Evolutionary conservation across 2,797 vertebrate species (phyloP), one percentile per base, ranked within the genome.

Genomic region (Poliocrania exsul): DNA sequence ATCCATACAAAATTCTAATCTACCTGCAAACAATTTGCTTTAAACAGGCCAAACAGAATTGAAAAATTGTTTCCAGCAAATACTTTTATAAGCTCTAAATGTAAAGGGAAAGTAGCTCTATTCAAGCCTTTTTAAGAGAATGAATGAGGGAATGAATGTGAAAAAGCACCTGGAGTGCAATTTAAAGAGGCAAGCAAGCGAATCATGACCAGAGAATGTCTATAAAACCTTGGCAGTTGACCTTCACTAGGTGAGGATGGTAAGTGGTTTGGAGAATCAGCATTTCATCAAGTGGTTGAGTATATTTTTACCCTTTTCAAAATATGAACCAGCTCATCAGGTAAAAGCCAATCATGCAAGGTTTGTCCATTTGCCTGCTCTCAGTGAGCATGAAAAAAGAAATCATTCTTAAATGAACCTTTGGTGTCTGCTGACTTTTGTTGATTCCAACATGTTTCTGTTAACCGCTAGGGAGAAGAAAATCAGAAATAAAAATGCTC

Each of bases 211-310:
- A 71, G 46, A 94, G 66, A 79, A 62, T 91, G 58, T 62, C 84
- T 95, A 70, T 96, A 61, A 95, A 93, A 90, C 90, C 89, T 94
- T 97, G 92, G 64, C 91, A 97, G 97, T 88, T 97, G 97, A 96
- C 94, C 88, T 97, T 97, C 89, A 81, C 42, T 93, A 73, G 74
- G 56, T 95, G 88, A 95, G 71, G 77, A 96, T 79, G 44, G 57
- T 90, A 70, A 97, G 91, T 61, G 80, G 33, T 91, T 96, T 97
- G 82, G 70, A 95, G 66, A 94, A 93, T 80, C 71, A 92, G 44
- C 86, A 75, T 64, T 96, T 87, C 60, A 91, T 92, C 85, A 85
- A 94, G 84, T 71, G 86, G 80, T 57, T 87, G 89, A 96, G 86
- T 86, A 82, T 88, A 88, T 91, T 94, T 93, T 92, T 84, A 86